These are phyloP conservation scores for Lycodopsis pacificus DNA, from an alignment of 2,797 vertebrate genomes.

Conservation along the genomic window DNA sequence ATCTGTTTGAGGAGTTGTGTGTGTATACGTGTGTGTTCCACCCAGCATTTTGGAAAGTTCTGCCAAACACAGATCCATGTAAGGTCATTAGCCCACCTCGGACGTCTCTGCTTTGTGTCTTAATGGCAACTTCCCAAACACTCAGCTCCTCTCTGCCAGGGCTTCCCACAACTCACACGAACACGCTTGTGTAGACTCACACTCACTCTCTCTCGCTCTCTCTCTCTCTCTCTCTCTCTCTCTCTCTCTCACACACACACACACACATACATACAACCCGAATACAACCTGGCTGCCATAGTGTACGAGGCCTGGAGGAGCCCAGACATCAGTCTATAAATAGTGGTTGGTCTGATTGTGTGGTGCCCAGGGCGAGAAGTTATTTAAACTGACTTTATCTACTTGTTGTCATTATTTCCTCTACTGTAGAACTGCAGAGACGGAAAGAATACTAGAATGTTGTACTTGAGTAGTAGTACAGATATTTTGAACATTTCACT, in stretches of 20 bases:
- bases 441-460: background rate
- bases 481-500: too few species aligned
- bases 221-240: background rate
- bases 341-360: slow-evolving; percentile 46
- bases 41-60: slow-evolving; percentile 70
- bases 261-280: slow-evolving; percentile 38
- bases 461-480: too few species aligned
- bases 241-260: slow-evolving; percentile 31
- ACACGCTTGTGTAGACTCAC: slow-evolving; percentile 45
- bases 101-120: slow-evolving; percentile 83
- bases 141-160: slow-evolving; percentile 71
- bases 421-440: background rate
- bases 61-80: slow-evolving; percentile 83
- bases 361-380: slow-evolving; percentile 30
- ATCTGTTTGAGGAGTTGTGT: slow-evolving; percentile 54
- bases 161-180: slow-evolving; percentile 68
- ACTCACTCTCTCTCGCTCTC: background rate
- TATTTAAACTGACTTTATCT: slow-evolving; percentile 34
- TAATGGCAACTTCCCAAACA: slow-evolving; percentile 83
- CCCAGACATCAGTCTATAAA: slow-evolving; percentile 57
- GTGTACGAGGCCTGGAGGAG: slow-evolving; percentile 43
- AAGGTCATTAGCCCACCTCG: slow-evolving; percentile 80
- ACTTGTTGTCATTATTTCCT: slow-evolving; percentile 26
- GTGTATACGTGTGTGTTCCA: slow-evolving; percentile 48
- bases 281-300: slow-evolving; percentile 56